phyloP scores from a whole-genome alignment of 2,888 invertebrate genomes.

The Ecliptopera silaceata region DNA sequence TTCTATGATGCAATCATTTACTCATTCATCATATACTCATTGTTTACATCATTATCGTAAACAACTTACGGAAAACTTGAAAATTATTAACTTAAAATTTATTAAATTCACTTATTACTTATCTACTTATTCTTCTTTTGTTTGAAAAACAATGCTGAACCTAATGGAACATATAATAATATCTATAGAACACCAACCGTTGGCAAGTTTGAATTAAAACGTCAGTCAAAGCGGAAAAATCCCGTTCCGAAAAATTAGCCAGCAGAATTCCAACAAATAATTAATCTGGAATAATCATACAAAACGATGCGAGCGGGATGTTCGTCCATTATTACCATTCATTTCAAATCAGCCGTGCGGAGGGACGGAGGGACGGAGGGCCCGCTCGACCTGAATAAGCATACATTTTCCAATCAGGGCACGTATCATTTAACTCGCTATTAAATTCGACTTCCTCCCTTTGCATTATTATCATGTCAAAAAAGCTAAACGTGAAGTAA shows the following conservation, averaged over 20 bases:
- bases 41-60: no score
- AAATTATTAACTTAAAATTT: no score
- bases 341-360: conserved; percentile 81
- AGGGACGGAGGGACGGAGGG: conserved; percentile 60
- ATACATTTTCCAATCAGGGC: conserved; percentile 83
- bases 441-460: conserved; percentile 82
- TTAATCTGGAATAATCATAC: conserved; percentile 84
- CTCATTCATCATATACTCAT: no score
- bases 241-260: conserved; percentile 81
- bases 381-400: conserved; percentile 79
- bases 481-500: conserved; percentile 57
- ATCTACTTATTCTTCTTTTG: neutral
- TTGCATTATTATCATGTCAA: conserved; percentile 78
- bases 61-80: no score
- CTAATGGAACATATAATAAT: neutral
- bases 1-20: no score
- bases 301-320: conserved; percentile 81
- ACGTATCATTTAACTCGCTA: conserved; percentile 83
- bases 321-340: conserved; percentile 81
- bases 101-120: no score
- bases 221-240: conserved; percentile 81
- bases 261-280: conserved; percentile 81
- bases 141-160: neutral
- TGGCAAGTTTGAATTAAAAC: conserved; percentile 76
- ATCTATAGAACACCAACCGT: conserved; percentile 39